phyloP scores from a whole-genome alignment of 2,797 vertebrate genomes.

The Chaenodraco wilsoni region DNA sequence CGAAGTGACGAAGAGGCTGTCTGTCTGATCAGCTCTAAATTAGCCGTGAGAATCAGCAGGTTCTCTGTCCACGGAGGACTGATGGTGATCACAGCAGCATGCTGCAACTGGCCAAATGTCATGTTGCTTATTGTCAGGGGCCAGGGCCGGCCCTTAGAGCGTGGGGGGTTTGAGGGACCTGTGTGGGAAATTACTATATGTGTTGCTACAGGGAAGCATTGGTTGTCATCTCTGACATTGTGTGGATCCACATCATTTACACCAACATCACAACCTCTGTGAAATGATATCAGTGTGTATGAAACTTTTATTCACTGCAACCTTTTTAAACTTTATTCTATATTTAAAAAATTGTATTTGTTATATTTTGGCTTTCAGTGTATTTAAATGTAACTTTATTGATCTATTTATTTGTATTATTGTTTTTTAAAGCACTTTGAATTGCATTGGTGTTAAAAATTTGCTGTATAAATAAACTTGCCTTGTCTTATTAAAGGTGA shows the following conservation, averaged over 20 bases:
- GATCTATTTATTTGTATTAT: no score
- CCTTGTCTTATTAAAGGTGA: no score
- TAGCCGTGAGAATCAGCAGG: conserved; percentile 70
- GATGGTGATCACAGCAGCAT: conserved; percentile 65
- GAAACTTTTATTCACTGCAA: neutral
- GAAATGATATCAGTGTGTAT: neutral
- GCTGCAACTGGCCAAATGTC: conserved; percentile 75
- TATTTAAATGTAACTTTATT: no score
- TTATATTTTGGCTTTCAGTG: no score
- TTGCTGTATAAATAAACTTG: no score
- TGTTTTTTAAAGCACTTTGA: no score
- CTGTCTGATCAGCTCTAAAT: conserved; percentile 71
- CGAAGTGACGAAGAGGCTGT: conserved; percentile 66
- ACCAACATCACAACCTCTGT: neutral
- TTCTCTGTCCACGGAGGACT: conserved; percentile 63
- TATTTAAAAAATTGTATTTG: no score
- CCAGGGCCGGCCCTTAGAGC: conserved; percentile 4
- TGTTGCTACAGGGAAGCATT: conserved; percentile 2
- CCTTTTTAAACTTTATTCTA: no score
- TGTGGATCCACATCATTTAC: conserved; percentile 19
- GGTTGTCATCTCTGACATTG: neutral
- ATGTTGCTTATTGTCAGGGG: conserved; percentile 49
- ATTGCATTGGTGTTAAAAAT: no score
- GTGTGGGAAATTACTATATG: conserved; percentile 25
- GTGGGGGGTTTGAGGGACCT: neutral